Percentiles rank a stretch among this genome's conserved stretches.
phyloP scores from a whole-genome alignment of 2,797 vertebrate genomes.

The Halcyon smyrnensis region DNA sequence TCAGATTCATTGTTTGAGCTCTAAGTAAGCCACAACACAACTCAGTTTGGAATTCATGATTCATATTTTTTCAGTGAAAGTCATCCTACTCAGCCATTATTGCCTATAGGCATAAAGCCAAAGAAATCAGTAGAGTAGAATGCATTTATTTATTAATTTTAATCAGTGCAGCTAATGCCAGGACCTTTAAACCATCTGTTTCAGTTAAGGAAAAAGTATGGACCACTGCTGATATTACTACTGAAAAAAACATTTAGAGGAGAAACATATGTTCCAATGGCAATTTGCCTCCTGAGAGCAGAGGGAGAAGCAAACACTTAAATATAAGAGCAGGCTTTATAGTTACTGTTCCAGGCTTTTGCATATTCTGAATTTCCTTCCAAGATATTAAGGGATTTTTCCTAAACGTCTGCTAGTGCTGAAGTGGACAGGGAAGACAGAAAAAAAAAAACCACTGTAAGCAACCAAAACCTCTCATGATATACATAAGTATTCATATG shows the following conservation, averaged over 20 bases:
- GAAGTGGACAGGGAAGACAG: not conserved
- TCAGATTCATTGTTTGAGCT: not conserved
- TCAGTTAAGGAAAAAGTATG: not conserved
- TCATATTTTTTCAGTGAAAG: not conserved
- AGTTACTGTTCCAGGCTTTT: not conserved
- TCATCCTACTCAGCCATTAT: not conserved
- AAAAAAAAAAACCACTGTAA: not conserved
- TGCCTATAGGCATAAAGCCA: not conserved
- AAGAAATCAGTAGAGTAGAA: not conserved
- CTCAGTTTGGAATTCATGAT: not conserved
- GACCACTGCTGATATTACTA: not conserved
- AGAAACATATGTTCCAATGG: conserved; percentile 22
- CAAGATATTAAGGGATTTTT: not conserved
- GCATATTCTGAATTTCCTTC: not conserved
- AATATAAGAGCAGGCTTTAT: not conserved
- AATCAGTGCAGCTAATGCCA: not conserved
- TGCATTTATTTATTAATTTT: conserved; percentile 1
- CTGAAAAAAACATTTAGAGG: not conserved
- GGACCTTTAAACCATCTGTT: conserved; percentile 46
- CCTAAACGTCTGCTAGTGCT: not conserved
- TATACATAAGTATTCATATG: not conserved
- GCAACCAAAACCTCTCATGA: not conserved
- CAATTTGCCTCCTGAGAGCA: not conserved
- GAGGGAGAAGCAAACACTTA: not conserved
- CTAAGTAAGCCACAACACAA: not conserved